Evolutionary conservation across 2,113 vertebrate species (phyloP).

Genomic region (Natator depressus): DNA sequence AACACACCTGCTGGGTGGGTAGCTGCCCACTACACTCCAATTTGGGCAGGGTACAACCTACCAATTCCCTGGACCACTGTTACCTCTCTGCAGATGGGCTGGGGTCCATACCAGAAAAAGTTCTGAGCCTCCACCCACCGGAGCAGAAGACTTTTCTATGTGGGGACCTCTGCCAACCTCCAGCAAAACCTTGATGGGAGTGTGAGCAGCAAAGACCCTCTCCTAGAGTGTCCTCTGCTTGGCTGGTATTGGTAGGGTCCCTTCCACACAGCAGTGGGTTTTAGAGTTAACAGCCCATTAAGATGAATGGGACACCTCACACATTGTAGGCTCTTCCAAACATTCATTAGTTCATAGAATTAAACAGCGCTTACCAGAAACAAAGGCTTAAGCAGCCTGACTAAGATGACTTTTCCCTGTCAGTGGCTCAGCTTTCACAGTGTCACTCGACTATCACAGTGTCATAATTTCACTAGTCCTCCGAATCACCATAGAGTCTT

Average conservation of each 20-base stretch:
- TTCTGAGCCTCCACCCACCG: background rate
- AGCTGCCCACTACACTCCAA: background rate
- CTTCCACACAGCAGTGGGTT: background rate
- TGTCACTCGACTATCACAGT: background rate
- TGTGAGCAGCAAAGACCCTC: background rate
- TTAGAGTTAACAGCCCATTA: background rate
- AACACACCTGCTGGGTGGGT: background rate
- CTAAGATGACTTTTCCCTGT: background rate
- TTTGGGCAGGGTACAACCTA: background rate
- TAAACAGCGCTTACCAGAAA: background rate
- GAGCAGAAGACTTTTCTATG: no score
- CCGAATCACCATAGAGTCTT: background rate
- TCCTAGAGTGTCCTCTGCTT: background rate
- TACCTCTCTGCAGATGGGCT: background rate
- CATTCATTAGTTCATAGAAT: background rate
- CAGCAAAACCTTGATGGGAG: background rate
- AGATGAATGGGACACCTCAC: background rate
- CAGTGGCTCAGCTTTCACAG: constrained; percentile 6
- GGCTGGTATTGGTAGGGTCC: background rate
- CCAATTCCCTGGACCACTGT: background rate
- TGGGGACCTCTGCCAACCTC: background rate
- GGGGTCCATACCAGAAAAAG: background rate
- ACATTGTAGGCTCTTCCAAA: background rate
- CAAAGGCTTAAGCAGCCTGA: background rate
- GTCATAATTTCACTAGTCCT: constrained; percentile 33